Percentiles rank a stretch among this genome's conserved stretches.
phyloP scores from a whole-genome alignment of 2,888 invertebrate species.

The Xylophagus ater region DNA sequence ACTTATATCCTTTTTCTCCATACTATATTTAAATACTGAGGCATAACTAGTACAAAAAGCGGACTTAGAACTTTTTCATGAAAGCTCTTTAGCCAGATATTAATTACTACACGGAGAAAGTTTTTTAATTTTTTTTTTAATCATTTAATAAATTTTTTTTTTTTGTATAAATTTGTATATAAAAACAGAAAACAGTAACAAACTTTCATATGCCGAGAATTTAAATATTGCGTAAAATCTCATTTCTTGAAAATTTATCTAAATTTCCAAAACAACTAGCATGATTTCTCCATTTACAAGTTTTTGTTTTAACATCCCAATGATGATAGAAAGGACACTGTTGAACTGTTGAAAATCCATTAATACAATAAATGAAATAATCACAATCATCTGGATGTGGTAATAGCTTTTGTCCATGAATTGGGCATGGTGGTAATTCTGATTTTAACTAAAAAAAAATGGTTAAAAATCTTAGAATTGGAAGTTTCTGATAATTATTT shows the following conservation, averaged over 20 bases:
- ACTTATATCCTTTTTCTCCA: too few relatives aligned
- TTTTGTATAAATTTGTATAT: too few relatives aligned
- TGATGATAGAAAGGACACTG: constrained; percentile 34
- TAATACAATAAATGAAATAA: constrained; percentile 34
- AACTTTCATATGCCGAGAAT: too few relatives aligned
- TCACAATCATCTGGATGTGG: constrained; percentile 34
- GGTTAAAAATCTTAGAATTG: background rate
- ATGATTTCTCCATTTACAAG: constrained; percentile 28
- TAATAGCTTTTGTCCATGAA: constrained; percentile 20
- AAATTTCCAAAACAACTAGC: constrained; percentile 23
- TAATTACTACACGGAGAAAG: too few relatives aligned
- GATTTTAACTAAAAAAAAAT: constrained; percentile 1
- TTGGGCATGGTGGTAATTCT: constrained; percentile 2
- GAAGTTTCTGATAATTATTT: background rate
- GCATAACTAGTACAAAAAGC: too few relatives aligned
- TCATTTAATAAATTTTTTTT: too few relatives aligned
- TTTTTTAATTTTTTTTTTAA: too few relatives aligned
- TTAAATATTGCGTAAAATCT: too few relatives aligned
- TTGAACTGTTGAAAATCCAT: constrained; percentile 33
- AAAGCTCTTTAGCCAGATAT: too few relatives aligned
- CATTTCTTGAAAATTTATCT: background rate
- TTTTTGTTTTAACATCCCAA: constrained; percentile 29
- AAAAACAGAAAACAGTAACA: too few relatives aligned
- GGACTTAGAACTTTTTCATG: too few relatives aligned
- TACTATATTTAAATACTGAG: too few relatives aligned